phyloP scores from a whole-genome alignment of 2,888 invertebrate genomes.

The Dioctria linearis region DNA sequence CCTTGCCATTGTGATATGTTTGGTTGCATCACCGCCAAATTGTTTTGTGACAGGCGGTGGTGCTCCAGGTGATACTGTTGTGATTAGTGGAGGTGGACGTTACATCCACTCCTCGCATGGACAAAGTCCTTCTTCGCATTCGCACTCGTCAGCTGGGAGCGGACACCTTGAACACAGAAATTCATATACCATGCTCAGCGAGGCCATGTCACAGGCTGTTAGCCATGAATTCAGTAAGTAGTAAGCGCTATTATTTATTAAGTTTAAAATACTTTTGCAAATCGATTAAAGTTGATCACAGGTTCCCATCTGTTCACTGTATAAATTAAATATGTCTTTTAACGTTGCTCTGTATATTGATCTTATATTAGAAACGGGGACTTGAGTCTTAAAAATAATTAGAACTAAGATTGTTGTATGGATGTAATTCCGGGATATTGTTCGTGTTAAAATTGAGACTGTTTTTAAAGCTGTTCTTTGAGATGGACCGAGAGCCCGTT shows the following conservation, averaged over 20 bases:
- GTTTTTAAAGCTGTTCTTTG: no score
- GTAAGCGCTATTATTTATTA: not conserved
- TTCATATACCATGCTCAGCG: constrained; percentile 73
- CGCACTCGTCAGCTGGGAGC: constrained; percentile 61
- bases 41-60: constrained; percentile 62
- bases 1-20: constrained; percentile 60
- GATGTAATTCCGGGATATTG: no score
- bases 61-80: constrained; percentile 63
- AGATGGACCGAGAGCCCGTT: no score
- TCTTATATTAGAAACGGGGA: no score
- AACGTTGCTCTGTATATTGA: no score
- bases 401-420: no score
- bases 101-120: constrained; percentile 59
- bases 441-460: no score
- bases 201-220: constrained; percentile 75
- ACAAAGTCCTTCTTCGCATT: constrained; percentile 54
- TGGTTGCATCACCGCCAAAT: constrained; percentile 61
- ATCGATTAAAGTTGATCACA: not conserved
- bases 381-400: no score
- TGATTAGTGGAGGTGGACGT: constrained; percentile 59
- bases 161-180: constrained; percentile 66
- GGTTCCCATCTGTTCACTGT: constrained; percentile 27
- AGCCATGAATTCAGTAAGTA: constrained; percentile 75
- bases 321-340: no score
- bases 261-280: not conserved